Base-by-base conservation (phyloP, 2,113 vertebrate genomes). In the Sander lucioperca region DNA sequence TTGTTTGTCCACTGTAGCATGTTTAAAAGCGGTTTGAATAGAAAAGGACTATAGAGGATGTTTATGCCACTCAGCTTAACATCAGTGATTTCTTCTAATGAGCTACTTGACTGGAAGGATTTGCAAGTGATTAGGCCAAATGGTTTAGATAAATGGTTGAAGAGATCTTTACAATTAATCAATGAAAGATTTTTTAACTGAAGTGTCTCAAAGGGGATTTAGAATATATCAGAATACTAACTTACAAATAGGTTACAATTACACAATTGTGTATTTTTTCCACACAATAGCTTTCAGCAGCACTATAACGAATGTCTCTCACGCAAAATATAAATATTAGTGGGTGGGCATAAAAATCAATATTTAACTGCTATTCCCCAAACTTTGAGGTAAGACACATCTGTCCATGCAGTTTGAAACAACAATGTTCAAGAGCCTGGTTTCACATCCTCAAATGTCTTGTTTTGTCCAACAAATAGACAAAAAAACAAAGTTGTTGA, bases 91-190 rank as follows among this genome's bases (percentile, higher is more conserved):
- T 84, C 69, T 67, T 61, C 75, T 85, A 71, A 79, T 79, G 77
- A 92, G 89, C 79, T 85, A 87, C 82, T 92, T 88, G 82, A 90
- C 83, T 91, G 72, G 76, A 91, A 91, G 88, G 90, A 83, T 79
- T 88, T 79, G 83, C 65, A 62, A 80, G 48, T 69, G 73, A 90
- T 89, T 79, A 87, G 70, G 58, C 23, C 65, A 48, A 65, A 86
- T 45, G 72, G 57, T 73, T 92, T 45, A 75, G 57, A 84, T 66
- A 63, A 82, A 69, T 45, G 23, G 14, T 43, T 43, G 43, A 78
- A 53, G 63, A 69, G 68, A 43, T 51, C 54, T 68, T 70, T 66
- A 6, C 61, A 57, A 57, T 48, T 15, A 19, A 11, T 0, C 15
- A 82, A 75, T 48, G 36, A 65, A 36, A 54, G 11, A 57, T 66